Evolutionary conservation across 92 coral and sea anemone species (phyloP).

Genomic region (Paramuricea clavata): DNA sequence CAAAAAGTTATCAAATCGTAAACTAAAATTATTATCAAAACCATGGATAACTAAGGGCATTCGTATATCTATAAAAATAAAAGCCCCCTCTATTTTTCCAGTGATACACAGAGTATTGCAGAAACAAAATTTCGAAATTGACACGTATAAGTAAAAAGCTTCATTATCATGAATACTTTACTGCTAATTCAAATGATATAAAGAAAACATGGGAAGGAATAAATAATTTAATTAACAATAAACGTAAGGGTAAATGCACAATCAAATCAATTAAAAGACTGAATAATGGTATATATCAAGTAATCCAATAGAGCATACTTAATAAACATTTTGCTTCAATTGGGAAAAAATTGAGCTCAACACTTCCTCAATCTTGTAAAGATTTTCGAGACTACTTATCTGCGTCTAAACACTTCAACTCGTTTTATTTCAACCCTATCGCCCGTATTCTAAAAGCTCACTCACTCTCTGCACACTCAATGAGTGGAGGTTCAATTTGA

Average conservation of each 20-base stretch:
- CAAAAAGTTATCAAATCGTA: slow-evolving; percentile 10
- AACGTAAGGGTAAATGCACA: slow-evolving; percentile 19
- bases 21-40: too few species aligned
- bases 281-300: slow-evolving; percentile 4
- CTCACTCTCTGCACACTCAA: too few species aligned
- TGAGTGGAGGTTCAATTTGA: too few species aligned
- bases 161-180: too few species aligned
- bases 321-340: slow-evolving; percentile 42
- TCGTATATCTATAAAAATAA: slow-evolving; percentile 51
- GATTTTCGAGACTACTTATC: too few species aligned
- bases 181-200: slow-evolving; percentile 38
- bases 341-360: too few species aligned
- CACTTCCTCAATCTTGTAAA: too few species aligned
- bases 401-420: too few species aligned
- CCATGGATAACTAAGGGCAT: slow-evolving; percentile 70
- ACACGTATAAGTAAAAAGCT: too few species aligned
- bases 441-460: too few species aligned
- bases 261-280: slow-evolving; percentile 27
- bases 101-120: slow-evolving; percentile 53
- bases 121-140: slow-evolving; percentile 41
- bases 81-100: slow-evolving; percentile 31
- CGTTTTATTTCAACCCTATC: too few species aligned
- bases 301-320: not conserved
- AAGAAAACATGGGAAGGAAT: slow-evolving; percentile 69
- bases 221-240: slow-evolving; percentile 41